Evolutionary conservation across 2,888 invertebrate genomes (phyloP).

Genomic region (Prionchulus punctatus): DNA sequence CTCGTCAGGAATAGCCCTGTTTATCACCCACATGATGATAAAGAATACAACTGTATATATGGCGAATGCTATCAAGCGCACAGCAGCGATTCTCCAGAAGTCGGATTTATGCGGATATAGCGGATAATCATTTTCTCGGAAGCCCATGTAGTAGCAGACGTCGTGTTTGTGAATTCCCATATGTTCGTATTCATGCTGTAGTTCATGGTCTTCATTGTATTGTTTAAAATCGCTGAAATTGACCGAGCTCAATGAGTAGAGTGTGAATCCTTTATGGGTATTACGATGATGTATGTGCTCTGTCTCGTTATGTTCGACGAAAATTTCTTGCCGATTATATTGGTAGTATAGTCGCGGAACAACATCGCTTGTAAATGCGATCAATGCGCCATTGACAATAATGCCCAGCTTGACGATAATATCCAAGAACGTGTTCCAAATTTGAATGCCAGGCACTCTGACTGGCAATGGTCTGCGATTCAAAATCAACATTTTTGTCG

Average conservation of each 20-base stretch:
- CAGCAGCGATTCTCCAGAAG: neutral
- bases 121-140: neutral
- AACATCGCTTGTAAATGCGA: constrained; percentile 87
- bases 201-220: too few species aligned
- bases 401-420: constrained; percentile 77
- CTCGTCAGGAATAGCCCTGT: neutral
- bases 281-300: too few species aligned
- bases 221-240: too few species aligned
- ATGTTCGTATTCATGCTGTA: too few species aligned
- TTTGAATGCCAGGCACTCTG: constrained; percentile 10
- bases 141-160: constrained; percentile 1
- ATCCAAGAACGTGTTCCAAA: constrained; percentile 60
- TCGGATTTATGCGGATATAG: neutral
- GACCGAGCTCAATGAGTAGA: too few species aligned
- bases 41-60: neutral
- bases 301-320: too few species aligned
- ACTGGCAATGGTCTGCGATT: neutral
- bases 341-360: constrained; percentile 51
- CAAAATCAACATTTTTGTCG: neutral
- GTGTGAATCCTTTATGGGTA: too few species aligned
- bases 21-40: neutral
- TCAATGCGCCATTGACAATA: constrained; percentile 84
- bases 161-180: too few species aligned
- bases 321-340: too few species aligned
- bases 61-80: neutral